Evolutionary conservation across 2,888 invertebrate species (phyloP).

Genomic region (Pterobdella sp.): DNA sequence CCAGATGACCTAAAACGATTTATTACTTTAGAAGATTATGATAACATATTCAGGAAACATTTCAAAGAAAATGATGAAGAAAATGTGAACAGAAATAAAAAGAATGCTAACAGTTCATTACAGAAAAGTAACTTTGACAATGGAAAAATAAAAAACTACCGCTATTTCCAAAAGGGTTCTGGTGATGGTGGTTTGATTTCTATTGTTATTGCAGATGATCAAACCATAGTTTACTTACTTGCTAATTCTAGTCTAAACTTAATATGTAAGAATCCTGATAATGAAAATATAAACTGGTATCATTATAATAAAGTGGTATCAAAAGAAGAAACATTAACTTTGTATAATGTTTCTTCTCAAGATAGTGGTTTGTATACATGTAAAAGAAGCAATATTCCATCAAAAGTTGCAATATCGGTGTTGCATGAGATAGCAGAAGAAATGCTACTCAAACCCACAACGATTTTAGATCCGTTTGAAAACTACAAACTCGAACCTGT

Average conservation of each 20-base stretch:
- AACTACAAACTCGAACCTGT: neutral
- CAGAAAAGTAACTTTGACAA: too few relatives aligned
- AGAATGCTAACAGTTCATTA: too few relatives aligned
- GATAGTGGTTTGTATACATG: conserved; percentile 3
- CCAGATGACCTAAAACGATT: too few relatives aligned
- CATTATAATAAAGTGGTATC: neutral
- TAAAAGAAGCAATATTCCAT: neutral
- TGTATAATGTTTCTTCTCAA: neutral
- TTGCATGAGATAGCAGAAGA: neutral
- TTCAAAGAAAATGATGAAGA: too few relatives aligned
- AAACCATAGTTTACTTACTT: neutral
- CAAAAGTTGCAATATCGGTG: conserved; percentile 6
- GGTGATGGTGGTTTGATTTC: neutral
- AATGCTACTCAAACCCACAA: neutral
- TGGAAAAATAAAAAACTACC: conserved; percentile 1
- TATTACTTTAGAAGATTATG: too few relatives aligned
- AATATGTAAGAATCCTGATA: neutral
- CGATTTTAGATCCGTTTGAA: neutral
- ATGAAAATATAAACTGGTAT: neutral
- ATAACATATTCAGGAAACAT: too few relatives aligned
- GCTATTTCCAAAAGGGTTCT: neutral
- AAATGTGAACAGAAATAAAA: too few relatives aligned
- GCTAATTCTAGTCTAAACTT: neutral
- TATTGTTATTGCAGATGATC: neutral
- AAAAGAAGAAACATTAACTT: neutral